These are phyloP conservation scores for Dicranocentrus wangi DNA, from an alignment of 2,888 invertebrate species.

Conservation along the genomic window DNA sequence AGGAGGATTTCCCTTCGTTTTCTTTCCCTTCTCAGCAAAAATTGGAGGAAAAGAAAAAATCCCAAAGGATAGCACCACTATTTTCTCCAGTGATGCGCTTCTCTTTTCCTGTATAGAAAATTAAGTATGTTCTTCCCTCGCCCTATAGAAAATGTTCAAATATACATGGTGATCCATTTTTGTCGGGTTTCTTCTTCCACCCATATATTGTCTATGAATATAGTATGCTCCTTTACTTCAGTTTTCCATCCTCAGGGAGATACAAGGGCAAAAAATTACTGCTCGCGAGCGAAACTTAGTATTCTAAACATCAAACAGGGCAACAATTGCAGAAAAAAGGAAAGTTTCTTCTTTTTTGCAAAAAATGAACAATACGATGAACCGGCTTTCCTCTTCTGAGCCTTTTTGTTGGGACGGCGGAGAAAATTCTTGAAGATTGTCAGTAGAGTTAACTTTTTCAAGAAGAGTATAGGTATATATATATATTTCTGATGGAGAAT, in stretches of 20 bases:
- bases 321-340: slow-evolving; percentile 3
- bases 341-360: neutral
- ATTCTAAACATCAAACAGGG: slow-evolving; percentile 19
- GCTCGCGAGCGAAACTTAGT: slow-evolving; percentile 9
- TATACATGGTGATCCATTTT: neutral
- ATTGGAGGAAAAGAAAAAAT: slow-evolving; percentile 6
- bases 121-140: neutral
- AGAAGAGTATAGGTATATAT: too few relatives aligned
- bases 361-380: neutral
- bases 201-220: neutral
- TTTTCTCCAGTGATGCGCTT: neutral
- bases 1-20: slow-evolving; percentile 13
- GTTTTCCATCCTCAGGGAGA: too few relatives aligned
- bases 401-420: too few relatives aligned
- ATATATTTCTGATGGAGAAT: too few relatives aligned
- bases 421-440: too few relatives aligned
- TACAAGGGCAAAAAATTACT: too few relatives aligned
- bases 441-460: too few relatives aligned
- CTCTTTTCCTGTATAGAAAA: neutral
- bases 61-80: slow-evolving; percentile 6
- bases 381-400: too few relatives aligned
- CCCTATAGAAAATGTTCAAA: too few relatives aligned
- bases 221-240: neutral
- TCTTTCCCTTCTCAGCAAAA: neutral
- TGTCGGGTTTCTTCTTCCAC: neutral